Base-by-base conservation (phyloP, 2,113 vertebrate genomes). In the Ciconia boyciana region DNA sequence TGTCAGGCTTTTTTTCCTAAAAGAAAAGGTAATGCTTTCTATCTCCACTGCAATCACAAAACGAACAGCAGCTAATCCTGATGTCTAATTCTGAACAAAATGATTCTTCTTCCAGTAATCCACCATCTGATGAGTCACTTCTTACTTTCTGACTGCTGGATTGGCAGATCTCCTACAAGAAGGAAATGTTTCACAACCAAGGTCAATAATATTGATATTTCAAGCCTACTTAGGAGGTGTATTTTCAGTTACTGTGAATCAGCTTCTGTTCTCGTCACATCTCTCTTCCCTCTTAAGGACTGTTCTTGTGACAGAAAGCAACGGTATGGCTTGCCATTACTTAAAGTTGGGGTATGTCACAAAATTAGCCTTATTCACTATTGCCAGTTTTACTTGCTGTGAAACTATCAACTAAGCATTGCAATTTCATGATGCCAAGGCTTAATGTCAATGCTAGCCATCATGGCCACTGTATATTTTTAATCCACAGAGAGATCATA, bases 141-240 rank as follows among this genome's bases (percentile, higher is more conserved):
- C n/a, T 31, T 86, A n/a, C n/a, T 91, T 94, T 91, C 62, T 94
- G 86, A 64, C 61, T 65, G 10, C 69, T 62, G 36, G 22, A 74
- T n/a, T 74, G 60, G 74, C 36, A 90, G 43, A 75, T 93, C 24
- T 83, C 52, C 36, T 49, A 29, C 58, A 75, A 64, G 16, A 95
- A 90, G 36, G 49, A 94, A 94, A 75, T 11, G 29, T 83, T 93
- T 96, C 55, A 78, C 46, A 34, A 39, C 31, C 69, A 81, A 65
- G 65, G 69, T 94, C 79, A 90, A 96, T 90, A 95, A 80, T 89
- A 93, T 22, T 92, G 89, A 69, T 83, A 74, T 92, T 91, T 93
- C 39, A 76, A 71, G 29, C 31, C 74, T 85, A n/a, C 19, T 92
- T 84, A n/a, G 29, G 20, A 74, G 48, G 24, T 16, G 26, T 55